Evolutionary conservation across 1,140 invertebrate species (phyloP), one percentile per base, ranked within the genome.

Genomic region (Lepidurus arcticus): DNA sequence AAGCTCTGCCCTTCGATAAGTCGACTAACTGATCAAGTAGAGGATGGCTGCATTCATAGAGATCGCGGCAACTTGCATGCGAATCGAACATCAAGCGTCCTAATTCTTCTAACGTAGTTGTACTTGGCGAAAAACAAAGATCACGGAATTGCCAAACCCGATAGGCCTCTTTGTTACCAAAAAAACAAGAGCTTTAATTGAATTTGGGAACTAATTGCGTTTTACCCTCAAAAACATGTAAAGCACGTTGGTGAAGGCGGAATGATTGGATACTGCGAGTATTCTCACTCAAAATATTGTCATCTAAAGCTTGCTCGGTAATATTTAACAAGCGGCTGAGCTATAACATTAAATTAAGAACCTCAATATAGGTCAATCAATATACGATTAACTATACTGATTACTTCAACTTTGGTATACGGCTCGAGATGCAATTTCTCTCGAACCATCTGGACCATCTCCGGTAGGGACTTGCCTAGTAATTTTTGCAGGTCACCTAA

Each of bases 1-100:
- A 86, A 7, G 92, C 90, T 77, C 89, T 87, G 74, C 89, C 84
- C 77, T 88, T 85, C n/a, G 94, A 94, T 73, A 92, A 84, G 42
- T 91, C 85, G 44, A 98, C 94, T 6, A 99, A 86, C 75, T 86
- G 86, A 85, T 99, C 96, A 77, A 99, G 87, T 81, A 92, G 90
- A 1, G 91, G 88, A 88, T 98, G 96, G 76, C 95, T 98, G 85
- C 97, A 99, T 84, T 99, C 94, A 84, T 98, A 99, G 1, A 95
- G 84, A 75, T 92, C 88, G 76, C 90, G 87, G 42, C 98, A 89
- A 83, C 95, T 98, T 1, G 87, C 83, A 84, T 99, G 97, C 83
- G 95, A 98, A 74, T 90, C 87, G 43, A 90, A 90, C 96, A 99
- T 98, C 7, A 99, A 86, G 75, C 86, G 83, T 10, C 96, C 96